Evolutionary conservation across 2,797 vertebrate genomes (phyloP).

Genomic region (Gorsachius magnificus): DNA sequence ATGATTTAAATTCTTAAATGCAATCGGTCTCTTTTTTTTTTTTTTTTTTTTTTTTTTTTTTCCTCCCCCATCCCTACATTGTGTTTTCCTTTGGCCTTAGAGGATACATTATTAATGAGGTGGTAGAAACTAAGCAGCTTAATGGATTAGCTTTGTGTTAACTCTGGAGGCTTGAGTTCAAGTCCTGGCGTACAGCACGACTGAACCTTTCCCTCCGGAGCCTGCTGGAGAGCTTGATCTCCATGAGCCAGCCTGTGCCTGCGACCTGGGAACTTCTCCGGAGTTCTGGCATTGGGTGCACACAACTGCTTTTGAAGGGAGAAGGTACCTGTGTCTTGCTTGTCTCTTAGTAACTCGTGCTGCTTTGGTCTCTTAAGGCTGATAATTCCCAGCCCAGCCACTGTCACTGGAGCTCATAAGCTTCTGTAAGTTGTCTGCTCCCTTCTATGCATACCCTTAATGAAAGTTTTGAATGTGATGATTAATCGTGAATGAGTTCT

Average conservation of each 20-base stretch:
- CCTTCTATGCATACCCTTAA: neutral
- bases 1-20: constrained; percentile 84
- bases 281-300: neutral
- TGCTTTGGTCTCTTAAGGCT: neutral
- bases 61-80: rapidly evolving
- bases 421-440: neutral
- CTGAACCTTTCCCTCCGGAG: neutral
- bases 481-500: neutral
- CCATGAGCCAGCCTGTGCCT: neutral
- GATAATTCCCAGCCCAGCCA: neutral
- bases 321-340: neutral
- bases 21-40: constrained; percentile 63
- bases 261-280: neutral
- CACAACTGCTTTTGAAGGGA: neutral
- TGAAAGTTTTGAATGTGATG: neutral
- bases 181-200: neutral
- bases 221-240: neutral
- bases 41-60: neutral
- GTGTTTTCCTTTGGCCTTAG: neutral
- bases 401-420: neutral
- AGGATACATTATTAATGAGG: neutral
- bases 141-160: neutral
- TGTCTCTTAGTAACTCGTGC: neutral
- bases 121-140: neutral
- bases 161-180: neutral